Evolutionary conservation across 1,140 invertebrate species (phyloP).

Genomic region (Drosophila varians): DNA sequence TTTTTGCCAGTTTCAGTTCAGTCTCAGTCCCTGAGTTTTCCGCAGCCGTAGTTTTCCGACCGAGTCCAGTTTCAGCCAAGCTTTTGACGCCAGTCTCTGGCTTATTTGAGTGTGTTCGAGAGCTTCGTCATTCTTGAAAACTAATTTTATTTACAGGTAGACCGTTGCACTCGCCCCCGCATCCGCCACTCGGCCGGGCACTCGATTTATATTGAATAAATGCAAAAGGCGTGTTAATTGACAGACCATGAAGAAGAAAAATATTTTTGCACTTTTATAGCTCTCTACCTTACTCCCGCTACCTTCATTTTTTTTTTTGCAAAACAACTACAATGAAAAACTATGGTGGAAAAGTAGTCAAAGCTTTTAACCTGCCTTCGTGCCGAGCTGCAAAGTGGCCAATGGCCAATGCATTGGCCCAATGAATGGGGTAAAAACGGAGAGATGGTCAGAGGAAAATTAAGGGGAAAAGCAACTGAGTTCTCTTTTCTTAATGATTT

Average conservation of each 20-base stretch:
- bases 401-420: too few relatives aligned
- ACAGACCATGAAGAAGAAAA: conserved; percentile 78
- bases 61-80: conserved; percentile 10
- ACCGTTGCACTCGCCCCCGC: conserved; percentile 10
- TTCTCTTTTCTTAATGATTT: conserved; percentile 11
- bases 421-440: conserved; percentile 10
- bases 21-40: conserved; percentile 6
- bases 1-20: conserved; percentile 7
- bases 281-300: not conserved
- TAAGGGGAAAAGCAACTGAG: conserved; percentile 1
- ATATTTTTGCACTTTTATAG: conserved; percentile 72
- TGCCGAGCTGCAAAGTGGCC: conserved; percentile 49
- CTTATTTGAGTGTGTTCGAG: conserved; percentile 29
- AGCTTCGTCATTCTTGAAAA: conserved; percentile 64
- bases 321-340: conserved; percentile 7
- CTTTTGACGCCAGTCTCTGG: conserved; percentile 6
- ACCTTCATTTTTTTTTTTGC: not conserved
- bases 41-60: conserved; percentile 1
- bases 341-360: conserved; percentile 1
- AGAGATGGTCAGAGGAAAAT: not conserved
- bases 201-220: conserved; percentile 81
- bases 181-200: conserved; percentile 8
- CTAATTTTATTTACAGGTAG: conserved; percentile 73
- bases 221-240: conserved; percentile 81
- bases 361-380: conserved; percentile 27